Percentiles rank a stretch among this genome's conserved stretches.
These are phyloP conservation scores for Stegophylla sp. DNA, from an alignment of 2,888 invertebrate genomes.

Conservation along the genomic window DNA sequence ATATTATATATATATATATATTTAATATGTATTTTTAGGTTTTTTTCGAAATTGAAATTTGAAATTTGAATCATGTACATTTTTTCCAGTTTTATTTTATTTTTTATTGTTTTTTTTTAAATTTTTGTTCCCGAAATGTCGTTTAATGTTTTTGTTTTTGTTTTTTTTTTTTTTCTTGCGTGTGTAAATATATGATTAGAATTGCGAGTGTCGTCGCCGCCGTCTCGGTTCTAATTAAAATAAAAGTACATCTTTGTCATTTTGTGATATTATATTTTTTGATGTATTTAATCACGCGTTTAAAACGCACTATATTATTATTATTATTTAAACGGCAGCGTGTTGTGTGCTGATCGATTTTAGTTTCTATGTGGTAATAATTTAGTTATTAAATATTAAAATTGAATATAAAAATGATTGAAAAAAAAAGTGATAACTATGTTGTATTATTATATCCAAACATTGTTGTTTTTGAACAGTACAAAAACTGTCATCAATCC, in stretches of 20 bases:
- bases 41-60: slow-evolving; percentile 28
- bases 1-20: slow-evolving; percentile 19
- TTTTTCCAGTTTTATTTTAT: slow-evolving; percentile 59
- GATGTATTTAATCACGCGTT: not conserved
- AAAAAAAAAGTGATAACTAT: not conserved
- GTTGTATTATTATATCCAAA: slow-evolving; percentile 35
- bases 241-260: slow-evolving; percentile 1
- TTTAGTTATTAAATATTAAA: slow-evolving; percentile 43
- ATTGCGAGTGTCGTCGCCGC: not conserved
- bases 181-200: slow-evolving; percentile 22
- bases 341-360: slow-evolving; percentile 10
- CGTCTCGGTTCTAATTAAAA: not conserved
- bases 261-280: too few relatives aligned
- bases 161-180: slow-evolving; percentile 14
- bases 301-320: slow-evolving; percentile 3
- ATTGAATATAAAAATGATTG: slow-evolving; percentile 31
- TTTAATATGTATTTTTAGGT: not conserved
- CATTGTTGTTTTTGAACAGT: slow-evolving; percentile 35
- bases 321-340: slow-evolving; percentile 5
- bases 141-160: slow-evolving; percentile 29
- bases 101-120: slow-evolving; percentile 42
- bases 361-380: slow-evolving; percentile 28
- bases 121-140: slow-evolving; percentile 5
- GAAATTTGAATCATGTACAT: slow-evolving; percentile 33
- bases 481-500: not conserved